Base-by-base conservation (phyloP, 2,797 vertebrate genomes). In the Sebastolobus altivelis region DNA sequence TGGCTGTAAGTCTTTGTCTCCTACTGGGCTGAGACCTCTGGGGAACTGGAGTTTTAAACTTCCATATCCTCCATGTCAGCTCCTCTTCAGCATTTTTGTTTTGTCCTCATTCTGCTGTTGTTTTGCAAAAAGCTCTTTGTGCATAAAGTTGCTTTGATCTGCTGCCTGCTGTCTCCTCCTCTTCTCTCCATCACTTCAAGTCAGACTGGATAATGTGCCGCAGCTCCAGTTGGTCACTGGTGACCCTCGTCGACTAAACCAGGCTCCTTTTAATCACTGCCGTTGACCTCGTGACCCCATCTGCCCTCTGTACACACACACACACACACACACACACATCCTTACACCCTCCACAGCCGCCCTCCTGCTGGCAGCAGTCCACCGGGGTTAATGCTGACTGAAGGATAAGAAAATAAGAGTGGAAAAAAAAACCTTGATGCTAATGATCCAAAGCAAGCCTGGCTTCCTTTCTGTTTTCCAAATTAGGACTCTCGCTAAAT, bases 251-350 rank as follows among this genome's bases (percentile, higher is more conserved):
- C 22, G 2, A 46, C 33, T 68, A 62, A 87, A 70, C 54, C 52
- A 11, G 79, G 68, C 63, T 74, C 43, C 4, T 77, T 88, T 87
- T 79, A 87, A 89, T 88, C 22, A 74, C 20, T 70, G 69, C 18
- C 38, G 46, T 69, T 83, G 75, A 79, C 81, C 82, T 31, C 0
- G 0, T 59, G 81, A 79, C 72, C 74, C 40, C 25, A 3, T 38
- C 18, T 43, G 59, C 65, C 70, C 60, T 68, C 20, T 65, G 4
- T 12, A 31, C 33, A 65, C 52, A 1, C n/a, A 65, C 61, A 20
- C 14, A 25, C 25, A 25, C 25, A 25, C 25, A 25, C 14, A 31
- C 33, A 65, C 52, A 1, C n/a, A 65, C 61, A 20, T 38, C 29
- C 33, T 52, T 56, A 49, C 13, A 66, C 40, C 66, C 55, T 70